Evolutionary conservation across 2,797 vertebrate species (phyloP).

Genomic region (Columba guinea): DNA sequence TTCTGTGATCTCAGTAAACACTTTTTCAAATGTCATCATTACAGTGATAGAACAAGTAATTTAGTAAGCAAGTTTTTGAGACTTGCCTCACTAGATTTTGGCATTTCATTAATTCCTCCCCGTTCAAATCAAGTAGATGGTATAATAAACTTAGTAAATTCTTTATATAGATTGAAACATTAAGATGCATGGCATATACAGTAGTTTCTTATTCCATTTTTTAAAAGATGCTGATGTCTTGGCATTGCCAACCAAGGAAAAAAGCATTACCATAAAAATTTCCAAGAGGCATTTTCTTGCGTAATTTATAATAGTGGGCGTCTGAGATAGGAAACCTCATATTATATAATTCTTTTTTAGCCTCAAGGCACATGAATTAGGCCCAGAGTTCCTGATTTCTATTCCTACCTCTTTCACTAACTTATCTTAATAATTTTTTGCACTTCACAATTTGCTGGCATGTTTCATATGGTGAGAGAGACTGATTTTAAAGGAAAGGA

Average conservation of each 20-base stretch:
- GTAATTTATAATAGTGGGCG: not conserved
- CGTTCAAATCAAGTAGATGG: not conserved
- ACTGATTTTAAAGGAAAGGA: not conserved
- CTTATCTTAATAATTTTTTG: conserved; percentile 31
- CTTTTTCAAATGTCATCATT: not conserved
- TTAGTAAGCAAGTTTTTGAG: conserved; percentile 13
- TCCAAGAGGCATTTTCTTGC: not conserved
- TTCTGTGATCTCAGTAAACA: not conserved
- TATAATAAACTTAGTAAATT: conserved; percentile 16
- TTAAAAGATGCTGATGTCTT: not conserved
- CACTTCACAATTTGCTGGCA: not conserved
- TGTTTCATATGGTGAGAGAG: not conserved
- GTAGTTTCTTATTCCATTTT: not conserved
- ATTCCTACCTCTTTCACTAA: conserved; percentile 15
- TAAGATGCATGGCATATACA: not conserved
- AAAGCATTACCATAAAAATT: conserved; percentile 24
- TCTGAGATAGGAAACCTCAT: not conserved
- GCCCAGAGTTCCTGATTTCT: not conserved
- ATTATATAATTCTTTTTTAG: conserved; percentile 4
- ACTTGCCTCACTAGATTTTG: not conserved
- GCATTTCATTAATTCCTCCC: conserved; percentile 26
- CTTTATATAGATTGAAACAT: not conserved
- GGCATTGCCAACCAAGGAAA: not conserved
- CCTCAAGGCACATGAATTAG: not conserved
- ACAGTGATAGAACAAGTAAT: not conserved